A percentile compares a stretch with the other conserved stretches of the same genome.
phyloP scores from a whole-genome alignment of 2,888 invertebrate genomes.

The Crematogaster levior region DNA sequence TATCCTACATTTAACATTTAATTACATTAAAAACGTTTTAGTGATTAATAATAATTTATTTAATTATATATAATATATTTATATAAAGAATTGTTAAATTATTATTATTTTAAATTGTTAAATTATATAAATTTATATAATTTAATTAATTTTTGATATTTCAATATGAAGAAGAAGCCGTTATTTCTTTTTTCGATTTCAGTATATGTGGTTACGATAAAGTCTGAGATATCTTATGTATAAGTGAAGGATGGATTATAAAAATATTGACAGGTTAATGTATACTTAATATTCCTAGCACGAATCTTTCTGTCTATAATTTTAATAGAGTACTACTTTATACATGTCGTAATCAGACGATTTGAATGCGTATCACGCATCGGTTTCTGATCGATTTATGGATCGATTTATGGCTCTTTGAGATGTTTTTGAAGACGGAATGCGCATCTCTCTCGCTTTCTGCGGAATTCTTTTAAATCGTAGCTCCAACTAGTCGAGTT shows the following conservation, averaged over 20 bases:
- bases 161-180: neutral
- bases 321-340: neutral
- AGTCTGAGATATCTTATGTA: neutral
- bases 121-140: neutral
- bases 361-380: slow-evolving; percentile 5
- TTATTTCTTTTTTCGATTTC: neutral
- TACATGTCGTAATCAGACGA: neutral
- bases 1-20: neutral
- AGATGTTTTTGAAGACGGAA: slow-evolving; percentile 8
- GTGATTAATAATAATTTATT: neutral
- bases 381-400: neutral
- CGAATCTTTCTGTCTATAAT: neutral
- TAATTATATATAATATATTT: neutral
- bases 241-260: neutral
- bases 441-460: neutral
- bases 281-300: neutral
- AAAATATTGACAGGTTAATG: neutral
- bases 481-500: neutral
- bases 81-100: too few relatives aligned
- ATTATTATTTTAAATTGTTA: too few relatives aligned
- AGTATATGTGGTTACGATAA: neutral
- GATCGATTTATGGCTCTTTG: too few relatives aligned
- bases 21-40: neutral
- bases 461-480: neutral
- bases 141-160: neutral